Evolutionary conservation across 2,888 invertebrate genomes (phyloP), one percentile per base, ranked within the genome.

Genomic region (Cabera pusaria): DNA sequence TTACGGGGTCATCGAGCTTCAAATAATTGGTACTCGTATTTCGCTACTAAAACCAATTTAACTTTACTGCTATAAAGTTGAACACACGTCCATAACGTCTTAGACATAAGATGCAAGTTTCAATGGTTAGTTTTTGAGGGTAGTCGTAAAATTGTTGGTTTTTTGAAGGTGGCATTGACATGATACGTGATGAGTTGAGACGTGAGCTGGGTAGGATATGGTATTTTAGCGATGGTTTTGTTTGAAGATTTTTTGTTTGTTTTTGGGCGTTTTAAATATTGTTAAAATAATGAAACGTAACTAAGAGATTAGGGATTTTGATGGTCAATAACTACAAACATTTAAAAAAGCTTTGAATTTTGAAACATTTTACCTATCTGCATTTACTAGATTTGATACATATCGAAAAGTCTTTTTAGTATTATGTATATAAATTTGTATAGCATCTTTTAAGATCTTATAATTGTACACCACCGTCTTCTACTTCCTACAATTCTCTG

Each of bases 111-210:
- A 50, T 49, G 23, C 6, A 51, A 27, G 52, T 27, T 59, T 2
- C 19, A 22, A 6, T 8, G 12, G 14, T n/a, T 1, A 3, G 2
- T 12, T 22, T n/a, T 27, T 22, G 10, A 25, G 9, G 14, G 29
- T 7, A 18, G 21, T 20, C 16, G 6, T 21, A 9, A 4, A 7
- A 20, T n/a, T n/a, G 14, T 14, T 34, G 26, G 49, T 39, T 40
- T 52, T 48, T 31, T 33, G 45, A 24, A 23, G 36, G 54, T 69
- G 69, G 70, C 71, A 72, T 71, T 72, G 72, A 69, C 72, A 70
- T 58, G 59, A 63, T 68, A 72, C 72, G 72, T 71, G 70, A 64
- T 56, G 17, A 47, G 51, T 28, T 29, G 27, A 20, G 19, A 61
- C 60, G 59, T 64, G 64, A 49, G 52, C 33, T 49, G 52, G 17